Evolutionary conservation across 2,888 invertebrate species (phyloP).

Genomic region (Nomada ruficornis): DNA sequence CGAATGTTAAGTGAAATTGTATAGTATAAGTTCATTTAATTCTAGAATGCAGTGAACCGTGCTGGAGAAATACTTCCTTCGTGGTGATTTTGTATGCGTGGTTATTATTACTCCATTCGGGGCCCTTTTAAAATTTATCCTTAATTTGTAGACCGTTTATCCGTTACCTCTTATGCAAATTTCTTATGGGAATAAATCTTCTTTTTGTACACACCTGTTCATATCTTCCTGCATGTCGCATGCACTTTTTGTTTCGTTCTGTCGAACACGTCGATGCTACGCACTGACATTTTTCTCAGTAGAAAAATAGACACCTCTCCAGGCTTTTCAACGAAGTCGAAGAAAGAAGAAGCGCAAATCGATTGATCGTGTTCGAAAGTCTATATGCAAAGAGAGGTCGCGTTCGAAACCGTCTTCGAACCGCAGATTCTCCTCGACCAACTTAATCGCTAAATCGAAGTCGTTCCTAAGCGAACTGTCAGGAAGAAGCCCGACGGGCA

Average conservation of each 20-base stretch:
- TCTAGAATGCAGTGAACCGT: not conserved
- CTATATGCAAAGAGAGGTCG: not conserved
- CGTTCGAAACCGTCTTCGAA: constrained; percentile 28
- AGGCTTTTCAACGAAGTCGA: too few species aligned
- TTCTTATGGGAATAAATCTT: not conserved
- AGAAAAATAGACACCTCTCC: too few species aligned
- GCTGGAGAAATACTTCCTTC: too few species aligned
- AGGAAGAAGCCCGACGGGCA: constrained; percentile 37
- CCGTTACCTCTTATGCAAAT: not conserved
- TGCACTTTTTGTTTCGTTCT: too few species aligned
- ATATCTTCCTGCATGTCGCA: not conserved
- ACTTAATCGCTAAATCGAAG: constrained; percentile 34
- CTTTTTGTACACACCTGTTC: not conserved
- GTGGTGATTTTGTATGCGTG: too few species aligned
- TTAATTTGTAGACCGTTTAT: not conserved
- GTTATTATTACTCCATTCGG: too few species aligned
- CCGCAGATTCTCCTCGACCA: constrained; percentile 15
- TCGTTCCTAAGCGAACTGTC: constrained; percentile 22
- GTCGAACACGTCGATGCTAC: too few species aligned
- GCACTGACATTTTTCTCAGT: too few species aligned
- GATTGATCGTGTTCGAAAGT: not conserved
- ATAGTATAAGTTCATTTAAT: not conserved
- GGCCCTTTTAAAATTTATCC: too few species aligned
- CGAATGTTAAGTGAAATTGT: not conserved
- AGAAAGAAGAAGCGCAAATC: not conserved